These are phyloP conservation scores for Enhydra lutris DNA, from an alignment of 2,113 vertebrate species.

Conservation along the genomic window DNA sequence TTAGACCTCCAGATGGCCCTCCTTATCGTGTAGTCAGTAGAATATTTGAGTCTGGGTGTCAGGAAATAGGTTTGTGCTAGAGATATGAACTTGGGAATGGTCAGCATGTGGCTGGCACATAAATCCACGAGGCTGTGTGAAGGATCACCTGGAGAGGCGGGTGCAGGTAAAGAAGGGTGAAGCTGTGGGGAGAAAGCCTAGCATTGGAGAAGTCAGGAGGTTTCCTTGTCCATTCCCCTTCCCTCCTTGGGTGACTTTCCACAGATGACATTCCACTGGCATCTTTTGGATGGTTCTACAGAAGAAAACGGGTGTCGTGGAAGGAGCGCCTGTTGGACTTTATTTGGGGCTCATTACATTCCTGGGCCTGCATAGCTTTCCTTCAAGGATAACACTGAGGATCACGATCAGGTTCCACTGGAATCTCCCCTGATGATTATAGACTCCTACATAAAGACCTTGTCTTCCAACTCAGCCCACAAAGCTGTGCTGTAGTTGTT, in stretches of 20 bases:
- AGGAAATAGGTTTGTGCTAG: not conserved
- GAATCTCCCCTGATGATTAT: not conserved
- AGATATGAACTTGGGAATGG: not conserved
- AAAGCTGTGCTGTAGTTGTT: fast-evolving
- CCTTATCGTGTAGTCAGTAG: not conserved
- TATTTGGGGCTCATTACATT: not conserved
- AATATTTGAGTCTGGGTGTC: not conserved
- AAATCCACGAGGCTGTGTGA: no score
- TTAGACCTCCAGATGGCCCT: not conserved
- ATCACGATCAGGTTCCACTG: not conserved
- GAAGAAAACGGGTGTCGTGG: not conserved
- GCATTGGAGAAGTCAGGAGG: fast-evolving
- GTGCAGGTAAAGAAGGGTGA: not conserved
- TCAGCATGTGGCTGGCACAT: no score
- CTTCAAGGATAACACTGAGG: not conserved
- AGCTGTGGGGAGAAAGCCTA: not conserved
- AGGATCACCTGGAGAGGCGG: no score
- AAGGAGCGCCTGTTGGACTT: not conserved
- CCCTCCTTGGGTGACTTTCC: not conserved
- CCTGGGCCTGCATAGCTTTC: not conserved
- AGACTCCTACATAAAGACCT: fast-evolving
- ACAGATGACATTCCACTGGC: fast-evolving
- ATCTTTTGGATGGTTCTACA: not conserved
- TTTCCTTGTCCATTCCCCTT: not conserved
- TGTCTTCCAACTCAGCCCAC: not conserved